Percentiles rank a stretch among this genome's conserved stretches.
phyloP scores from a whole-genome alignment of 2,113 vertebrate genomes.

The Apodemus sylvaticus region DNA sequence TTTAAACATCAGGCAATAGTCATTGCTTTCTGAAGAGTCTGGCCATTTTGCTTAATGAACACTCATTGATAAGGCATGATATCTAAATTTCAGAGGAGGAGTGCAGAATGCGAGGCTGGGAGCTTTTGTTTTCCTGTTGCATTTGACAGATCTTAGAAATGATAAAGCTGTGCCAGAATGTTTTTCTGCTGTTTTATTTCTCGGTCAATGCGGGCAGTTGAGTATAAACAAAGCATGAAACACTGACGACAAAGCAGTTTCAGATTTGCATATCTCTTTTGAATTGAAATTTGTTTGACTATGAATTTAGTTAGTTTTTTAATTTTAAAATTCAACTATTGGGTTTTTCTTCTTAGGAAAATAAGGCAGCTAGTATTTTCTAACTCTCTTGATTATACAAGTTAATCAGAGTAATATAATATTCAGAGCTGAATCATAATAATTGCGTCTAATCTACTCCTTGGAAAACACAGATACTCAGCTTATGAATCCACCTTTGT shows the following conservation, averaged over 20 bases:
- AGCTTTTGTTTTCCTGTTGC: conserved; percentile 24
- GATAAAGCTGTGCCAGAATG: neutral
- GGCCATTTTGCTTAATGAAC: conserved; percentile 20
- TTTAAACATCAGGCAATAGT: neutral
- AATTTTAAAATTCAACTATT: conserved; percentile 20
- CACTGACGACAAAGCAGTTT: neutral
- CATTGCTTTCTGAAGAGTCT: conserved; percentile 25
- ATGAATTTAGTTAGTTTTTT: neutral
- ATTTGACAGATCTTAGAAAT: conserved; percentile 28
- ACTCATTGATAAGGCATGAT: neutral
- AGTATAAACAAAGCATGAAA: conserved; percentile 46
- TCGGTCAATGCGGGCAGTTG: neutral
- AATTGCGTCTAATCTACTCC: neutral
- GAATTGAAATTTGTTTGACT: conserved; percentile 26
- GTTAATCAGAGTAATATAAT: neutral
- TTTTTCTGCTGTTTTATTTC: neutral
- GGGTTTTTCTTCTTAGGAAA: neutral
- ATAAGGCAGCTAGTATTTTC: neutral
- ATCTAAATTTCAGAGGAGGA: neutral
- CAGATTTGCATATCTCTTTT: neutral
- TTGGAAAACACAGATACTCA: neutral
- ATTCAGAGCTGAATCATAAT: neutral
- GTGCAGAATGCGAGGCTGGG: neutral
- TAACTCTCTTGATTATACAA: neutral
- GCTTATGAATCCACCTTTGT: neutral